phyloP scores from a whole-genome alignment of 1,140 invertebrate genomes.

The Vanessa tameamea region DNA sequence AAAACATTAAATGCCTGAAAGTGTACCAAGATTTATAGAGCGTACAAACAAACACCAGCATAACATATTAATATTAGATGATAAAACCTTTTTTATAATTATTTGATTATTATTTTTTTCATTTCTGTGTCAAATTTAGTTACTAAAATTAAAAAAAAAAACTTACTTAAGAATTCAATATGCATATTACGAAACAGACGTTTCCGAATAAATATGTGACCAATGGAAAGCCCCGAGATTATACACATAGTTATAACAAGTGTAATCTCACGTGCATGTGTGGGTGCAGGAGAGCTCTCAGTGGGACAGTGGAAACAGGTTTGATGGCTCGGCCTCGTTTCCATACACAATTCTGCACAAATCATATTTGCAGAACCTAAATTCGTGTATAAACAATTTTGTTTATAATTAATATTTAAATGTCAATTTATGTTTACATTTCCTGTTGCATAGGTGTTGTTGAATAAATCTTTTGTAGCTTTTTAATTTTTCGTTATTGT shows the following conservation, averaged over 20 bases:
- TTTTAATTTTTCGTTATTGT: too few relatives aligned
- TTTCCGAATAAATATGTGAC: not conserved
- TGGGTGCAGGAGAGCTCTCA: slow-evolving; percentile 32
- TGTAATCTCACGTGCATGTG: slow-evolving; percentile 9
- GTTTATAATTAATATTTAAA: not conserved
- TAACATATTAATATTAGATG: too few relatives aligned
- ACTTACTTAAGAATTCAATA: too few relatives aligned
- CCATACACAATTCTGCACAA: slow-evolving; percentile 9
- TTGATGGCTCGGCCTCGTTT: slow-evolving; percentile 46
- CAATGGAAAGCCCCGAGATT: slow-evolving; percentile 18
- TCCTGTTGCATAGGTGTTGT: not conserved
- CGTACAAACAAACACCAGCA: too few relatives aligned
- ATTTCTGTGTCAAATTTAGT: not conserved
- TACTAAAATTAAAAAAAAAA: too few relatives aligned
- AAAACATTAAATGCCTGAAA: too few relatives aligned
- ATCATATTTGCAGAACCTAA: slow-evolving; percentile 40
- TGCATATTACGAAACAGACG: not conserved
- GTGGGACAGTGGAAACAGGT: slow-evolving; percentile 51
- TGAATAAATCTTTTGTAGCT: not conserved
- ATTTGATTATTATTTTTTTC: not conserved
- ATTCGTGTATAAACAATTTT: slow-evolving; percentile 2
- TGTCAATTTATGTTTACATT: not conserved
- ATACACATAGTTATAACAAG: slow-evolving; percentile 2
- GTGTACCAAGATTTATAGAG: too few relatives aligned
- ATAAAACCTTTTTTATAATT: too few relatives aligned